phyloP scores from a whole-genome alignment of 2,888 invertebrate species.

The Mystacides longicornis region DNA sequence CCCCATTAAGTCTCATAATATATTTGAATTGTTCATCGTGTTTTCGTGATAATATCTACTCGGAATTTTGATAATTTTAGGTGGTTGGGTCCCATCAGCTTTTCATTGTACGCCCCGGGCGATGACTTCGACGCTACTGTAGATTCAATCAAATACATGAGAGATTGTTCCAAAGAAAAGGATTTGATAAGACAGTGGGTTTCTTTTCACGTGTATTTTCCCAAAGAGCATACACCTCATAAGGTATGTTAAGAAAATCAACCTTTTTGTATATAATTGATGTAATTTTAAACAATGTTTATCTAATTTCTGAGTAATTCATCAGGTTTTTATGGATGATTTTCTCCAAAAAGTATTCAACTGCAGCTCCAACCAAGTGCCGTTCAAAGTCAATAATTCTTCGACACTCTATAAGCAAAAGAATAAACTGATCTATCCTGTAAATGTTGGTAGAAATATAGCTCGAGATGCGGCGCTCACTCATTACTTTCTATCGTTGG shows the following conservation, averaged over 20 bases:
- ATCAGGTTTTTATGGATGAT: too few species aligned
- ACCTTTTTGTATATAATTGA: too few species aligned
- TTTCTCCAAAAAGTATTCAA: slow-evolving; percentile 50
- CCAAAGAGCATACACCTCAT: slow-evolving; percentile 74
- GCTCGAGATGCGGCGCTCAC: slow-evolving; percentile 67
- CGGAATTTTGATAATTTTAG: too few species aligned
- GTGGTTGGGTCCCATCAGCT: slow-evolving; percentile 83
- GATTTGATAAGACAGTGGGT: slow-evolving; percentile 69
- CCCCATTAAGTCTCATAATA: too few species aligned
- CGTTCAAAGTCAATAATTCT: slow-evolving; percentile 53
- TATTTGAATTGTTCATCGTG: too few species aligned
- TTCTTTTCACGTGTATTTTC: slow-evolving; percentile 86
- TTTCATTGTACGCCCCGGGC: slow-evolving; percentile 84
- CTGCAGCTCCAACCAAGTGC: slow-evolving; percentile 51
- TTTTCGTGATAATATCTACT: too few species aligned
- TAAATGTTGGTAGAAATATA: slow-evolving; percentile 70
- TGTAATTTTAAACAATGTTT: too few species aligned
- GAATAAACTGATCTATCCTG: slow-evolving; percentile 67
- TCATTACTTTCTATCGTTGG: slow-evolving; percentile 64
- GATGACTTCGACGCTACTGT: slow-evolving; percentile 71
- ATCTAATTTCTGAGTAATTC: background rate
- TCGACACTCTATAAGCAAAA: slow-evolving; percentile 57
- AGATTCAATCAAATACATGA: slow-evolving; percentile 71
- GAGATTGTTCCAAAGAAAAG: slow-evolving; percentile 62
- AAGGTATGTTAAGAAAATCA: background rate